phyloP scores from a whole-genome alignment of 1,140 invertebrate species.

The Venturia canescens region DNA sequence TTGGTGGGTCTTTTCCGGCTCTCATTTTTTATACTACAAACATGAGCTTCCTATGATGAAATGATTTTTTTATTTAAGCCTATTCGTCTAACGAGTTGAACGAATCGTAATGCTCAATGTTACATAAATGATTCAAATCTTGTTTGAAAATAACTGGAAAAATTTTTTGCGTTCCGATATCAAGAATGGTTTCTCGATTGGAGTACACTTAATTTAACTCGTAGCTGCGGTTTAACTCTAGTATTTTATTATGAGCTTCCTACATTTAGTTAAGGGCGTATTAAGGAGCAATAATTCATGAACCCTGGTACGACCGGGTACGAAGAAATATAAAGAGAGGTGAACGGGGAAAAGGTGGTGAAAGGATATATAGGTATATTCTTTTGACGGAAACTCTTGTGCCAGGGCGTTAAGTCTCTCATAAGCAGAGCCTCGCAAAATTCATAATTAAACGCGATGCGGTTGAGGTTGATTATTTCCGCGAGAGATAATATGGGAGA shows the following conservation, averaged over 20 bases:
- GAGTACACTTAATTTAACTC: constrained; percentile 7
- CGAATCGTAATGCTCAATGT: too few relatives aligned
- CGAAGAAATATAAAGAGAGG: constrained; percentile 1
- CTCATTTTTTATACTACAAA: constrained; percentile 1
- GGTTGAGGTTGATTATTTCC: constrained; percentile 44
- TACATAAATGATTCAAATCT: too few relatives aligned
- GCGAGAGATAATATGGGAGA: constrained; percentile 24
- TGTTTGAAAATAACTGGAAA: too few relatives aligned
- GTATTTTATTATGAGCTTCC: constrained; percentile 33
- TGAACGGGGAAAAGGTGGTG: too few relatives aligned
- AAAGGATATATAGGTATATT: constrained; percentile 8
- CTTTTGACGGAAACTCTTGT: constrained; percentile 7
- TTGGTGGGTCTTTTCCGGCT: constrained; percentile 60
- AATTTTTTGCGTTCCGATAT: too few relatives aligned
- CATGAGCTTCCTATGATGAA: background rate
- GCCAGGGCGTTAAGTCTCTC: constrained; percentile 36
- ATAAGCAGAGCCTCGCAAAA: constrained; percentile 43
- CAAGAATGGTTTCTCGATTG: background rate
- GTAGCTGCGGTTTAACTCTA: constrained; percentile 15
- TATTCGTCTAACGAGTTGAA: too few relatives aligned
- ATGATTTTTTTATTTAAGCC: too few relatives aligned
- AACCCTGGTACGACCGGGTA: constrained; percentile 33
- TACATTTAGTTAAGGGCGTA: constrained; percentile 39
- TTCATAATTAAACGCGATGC: constrained; percentile 46
- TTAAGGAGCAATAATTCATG: constrained; percentile 45